Conservation (phyloP, 2,888 invertebrate species). For the Arenicola marina region DNA sequence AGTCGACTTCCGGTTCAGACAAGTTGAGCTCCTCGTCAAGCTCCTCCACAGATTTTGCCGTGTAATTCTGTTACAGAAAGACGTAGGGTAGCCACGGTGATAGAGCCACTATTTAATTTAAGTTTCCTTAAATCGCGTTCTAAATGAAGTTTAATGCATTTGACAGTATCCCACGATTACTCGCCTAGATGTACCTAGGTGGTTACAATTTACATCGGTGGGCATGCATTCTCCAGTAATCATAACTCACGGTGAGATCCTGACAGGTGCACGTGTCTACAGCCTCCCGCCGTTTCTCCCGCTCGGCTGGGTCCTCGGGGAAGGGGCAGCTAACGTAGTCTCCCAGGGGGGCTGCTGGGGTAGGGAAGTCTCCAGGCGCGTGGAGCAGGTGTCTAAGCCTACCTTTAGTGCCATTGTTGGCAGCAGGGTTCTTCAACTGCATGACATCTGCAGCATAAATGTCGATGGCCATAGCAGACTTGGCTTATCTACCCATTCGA, state of each 20-base stretch:
- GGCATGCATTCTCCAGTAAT: too few species aligned
- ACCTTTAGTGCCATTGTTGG: constrained; percentile 63
- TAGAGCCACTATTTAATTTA: too few species aligned
- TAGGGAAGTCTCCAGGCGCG: neutral
- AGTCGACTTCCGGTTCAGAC: constrained; percentile 1
- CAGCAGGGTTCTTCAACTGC: constrained; percentile 40
- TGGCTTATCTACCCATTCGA: too few species aligned
- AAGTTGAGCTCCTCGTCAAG: constrained; percentile 29
- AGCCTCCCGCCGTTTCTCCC: constrained; percentile 9
- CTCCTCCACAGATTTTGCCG: constrained; percentile 12
- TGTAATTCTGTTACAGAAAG: neutral
- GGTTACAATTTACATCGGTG: too few species aligned
- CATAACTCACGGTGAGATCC: neutral
- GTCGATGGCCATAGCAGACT: too few species aligned
- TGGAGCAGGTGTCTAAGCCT: constrained; percentile 51
- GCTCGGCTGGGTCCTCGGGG: constrained; percentile 18
- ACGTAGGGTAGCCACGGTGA: too few species aligned
- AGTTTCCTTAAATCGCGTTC: too few species aligned
- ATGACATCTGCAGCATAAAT: neutral
- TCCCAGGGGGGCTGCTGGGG: constrained; percentile 9
- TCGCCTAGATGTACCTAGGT: too few species aligned
- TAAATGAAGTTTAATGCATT: too few species aligned
- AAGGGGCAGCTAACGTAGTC: constrained; percentile 14
- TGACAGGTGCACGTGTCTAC: constrained; percentile 6
- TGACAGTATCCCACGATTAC: too few species aligned